Evolutionary conservation across 2,888 invertebrate genomes (phyloP).

Genomic region (Plagodis dolabraria): DNA sequence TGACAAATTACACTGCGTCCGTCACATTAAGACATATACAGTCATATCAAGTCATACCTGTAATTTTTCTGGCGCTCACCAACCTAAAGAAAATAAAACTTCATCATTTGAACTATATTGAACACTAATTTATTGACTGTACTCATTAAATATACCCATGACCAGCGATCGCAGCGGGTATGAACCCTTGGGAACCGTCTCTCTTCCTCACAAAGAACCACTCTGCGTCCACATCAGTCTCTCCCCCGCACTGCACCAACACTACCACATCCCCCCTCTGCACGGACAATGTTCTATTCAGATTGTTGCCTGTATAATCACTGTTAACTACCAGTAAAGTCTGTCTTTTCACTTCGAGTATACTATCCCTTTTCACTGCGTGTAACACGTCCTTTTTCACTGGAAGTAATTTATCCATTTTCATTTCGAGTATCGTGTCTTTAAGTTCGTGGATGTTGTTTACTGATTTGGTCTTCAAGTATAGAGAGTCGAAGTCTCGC

Average conservation of each 20-base stretch:
- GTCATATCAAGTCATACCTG: no score
- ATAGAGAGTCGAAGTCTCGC: slow-evolving; percentile 89
- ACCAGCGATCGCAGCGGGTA: slow-evolving; percentile 91
- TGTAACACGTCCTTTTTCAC: slow-evolving; percentile 26
- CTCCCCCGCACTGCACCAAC: slow-evolving; percentile 79
- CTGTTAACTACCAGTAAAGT: slow-evolving; percentile 89
- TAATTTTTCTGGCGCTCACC: no score
- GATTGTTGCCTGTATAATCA: slow-evolving; percentile 85
- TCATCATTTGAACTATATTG: neutral
- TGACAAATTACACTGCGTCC: no score
- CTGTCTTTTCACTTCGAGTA: slow-evolving; percentile 80
- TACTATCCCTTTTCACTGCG: slow-evolving; percentile 3
- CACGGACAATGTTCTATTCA: slow-evolving; percentile 86
- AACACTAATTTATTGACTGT: slow-evolving; percentile 12
- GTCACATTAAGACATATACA: no score
- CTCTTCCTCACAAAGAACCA: slow-evolving; percentile 91
- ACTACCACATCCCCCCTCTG: slow-evolving; percentile 91
- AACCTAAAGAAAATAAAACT: neutral
- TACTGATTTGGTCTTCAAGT: slow-evolving; percentile 83
- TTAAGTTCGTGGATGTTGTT: slow-evolving; percentile 57
- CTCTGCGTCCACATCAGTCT: slow-evolving; percentile 85
- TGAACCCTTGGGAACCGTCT: slow-evolving; percentile 90
- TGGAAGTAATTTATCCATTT: slow-evolving; percentile 1
- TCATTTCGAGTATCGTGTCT: slow-evolving; percentile 4
- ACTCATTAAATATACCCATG: slow-evolving; percentile 88